These are phyloP conservation scores for Eupeodes corollae DNA, from an alignment of 1,140 invertebrate species.

Conservation along the genomic window DNA sequence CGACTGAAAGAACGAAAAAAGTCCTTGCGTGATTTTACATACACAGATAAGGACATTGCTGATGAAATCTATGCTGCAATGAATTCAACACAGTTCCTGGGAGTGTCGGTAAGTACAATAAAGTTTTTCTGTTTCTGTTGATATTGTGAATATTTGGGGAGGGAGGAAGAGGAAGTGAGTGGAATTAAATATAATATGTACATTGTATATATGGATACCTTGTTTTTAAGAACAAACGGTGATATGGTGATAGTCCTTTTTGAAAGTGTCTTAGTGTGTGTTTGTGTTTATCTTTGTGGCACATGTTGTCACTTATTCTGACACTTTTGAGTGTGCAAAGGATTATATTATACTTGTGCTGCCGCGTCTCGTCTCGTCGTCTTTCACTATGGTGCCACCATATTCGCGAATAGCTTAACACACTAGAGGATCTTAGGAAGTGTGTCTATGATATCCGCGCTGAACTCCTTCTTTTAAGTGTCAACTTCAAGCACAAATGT, in stretches of 20 bases:
- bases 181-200: no score
- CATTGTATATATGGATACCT: no score
- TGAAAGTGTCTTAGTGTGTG: neutral
- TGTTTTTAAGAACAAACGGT: no score
- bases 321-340: neutral
- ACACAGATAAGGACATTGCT: constrained; percentile 87
- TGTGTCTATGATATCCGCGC: neutral
- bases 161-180: no score
- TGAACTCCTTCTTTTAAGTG: neutral
- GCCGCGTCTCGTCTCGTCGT: no score
- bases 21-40: constrained; percentile 93
- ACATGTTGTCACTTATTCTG: no score
- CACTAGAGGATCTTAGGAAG: no score
- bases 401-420: no score
- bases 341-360: neutral
- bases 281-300: neutral
- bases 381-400: no score
- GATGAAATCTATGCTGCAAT: constrained; percentile 94
- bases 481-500: neutral
- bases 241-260: no score
- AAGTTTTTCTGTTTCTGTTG: no score
- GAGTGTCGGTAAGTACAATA: constrained; percentile 76
- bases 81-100: constrained; percentile 93
- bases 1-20: constrained; percentile 61
- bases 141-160: no score